phyloP scores from a whole-genome alignment of 1,140 invertebrate genomes.

The Subanguina moxae region DNA sequence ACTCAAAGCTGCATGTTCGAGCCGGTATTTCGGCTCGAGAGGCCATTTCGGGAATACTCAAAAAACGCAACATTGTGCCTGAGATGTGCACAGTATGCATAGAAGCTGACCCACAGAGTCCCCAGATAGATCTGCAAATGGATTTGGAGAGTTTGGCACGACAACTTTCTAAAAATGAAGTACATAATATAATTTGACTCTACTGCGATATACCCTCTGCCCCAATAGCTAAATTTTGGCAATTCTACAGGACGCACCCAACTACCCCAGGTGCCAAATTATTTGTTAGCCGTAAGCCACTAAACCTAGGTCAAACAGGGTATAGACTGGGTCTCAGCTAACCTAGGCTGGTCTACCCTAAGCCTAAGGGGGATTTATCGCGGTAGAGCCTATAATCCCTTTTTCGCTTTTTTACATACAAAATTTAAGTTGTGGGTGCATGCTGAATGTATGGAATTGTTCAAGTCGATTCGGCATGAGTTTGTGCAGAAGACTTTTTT shows the following conservation, averaged over 20 bases:
- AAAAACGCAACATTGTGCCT: constrained; percentile 50
- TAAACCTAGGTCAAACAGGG: too few species aligned
- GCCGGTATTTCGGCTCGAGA: constrained; percentile 45
- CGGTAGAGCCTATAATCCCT: too few species aligned
- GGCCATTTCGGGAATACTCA: constrained; percentile 36
- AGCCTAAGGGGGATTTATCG: too few species aligned
- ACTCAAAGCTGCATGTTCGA: constrained; percentile 43
- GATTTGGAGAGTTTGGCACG: constrained; percentile 34
- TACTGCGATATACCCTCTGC: too few species aligned
- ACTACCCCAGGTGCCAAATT: too few species aligned
- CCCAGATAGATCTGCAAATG: constrained; percentile 42
- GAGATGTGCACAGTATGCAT: constrained; percentile 47
- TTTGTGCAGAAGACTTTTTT: constrained; percentile 46
- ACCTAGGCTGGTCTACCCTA: too few species aligned
- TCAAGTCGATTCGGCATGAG: constrained; percentile 45
- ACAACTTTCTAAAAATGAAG: constrained; percentile 29
- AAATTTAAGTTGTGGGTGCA: constrained; percentile 5
- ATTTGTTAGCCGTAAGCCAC: too few species aligned
- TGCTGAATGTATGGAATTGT: constrained; percentile 38
- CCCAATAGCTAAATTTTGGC: too few species aligned
- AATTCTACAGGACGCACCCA: too few species aligned
- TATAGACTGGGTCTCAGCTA: too few species aligned
- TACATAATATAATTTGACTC: too few species aligned
- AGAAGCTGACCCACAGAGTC: constrained; percentile 38
- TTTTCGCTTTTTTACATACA: too few species aligned